phyloP scores from a whole-genome alignment of 1,140 invertebrate species.

The Caerostris extrusa region DNA sequence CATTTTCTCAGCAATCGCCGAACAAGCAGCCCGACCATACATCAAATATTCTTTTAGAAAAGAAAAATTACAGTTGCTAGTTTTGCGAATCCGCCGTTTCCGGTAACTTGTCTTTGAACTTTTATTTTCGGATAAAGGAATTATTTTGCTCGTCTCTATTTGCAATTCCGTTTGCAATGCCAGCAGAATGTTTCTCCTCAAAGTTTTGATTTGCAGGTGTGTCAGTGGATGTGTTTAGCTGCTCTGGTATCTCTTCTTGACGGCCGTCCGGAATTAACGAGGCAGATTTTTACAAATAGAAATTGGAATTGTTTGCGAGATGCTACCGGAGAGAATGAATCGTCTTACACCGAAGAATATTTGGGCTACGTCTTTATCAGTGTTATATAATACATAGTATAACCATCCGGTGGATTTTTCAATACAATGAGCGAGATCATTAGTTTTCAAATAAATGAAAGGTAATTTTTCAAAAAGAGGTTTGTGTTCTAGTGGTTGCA shows the following conservation, averaged over 20 bases:
- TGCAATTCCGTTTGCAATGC: neutral
- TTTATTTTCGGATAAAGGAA: neutral
- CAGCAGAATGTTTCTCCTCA: neutral
- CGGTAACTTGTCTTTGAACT: neutral
- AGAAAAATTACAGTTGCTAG: constrained; percentile 29
- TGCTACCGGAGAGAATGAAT: neutral
- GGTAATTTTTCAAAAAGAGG: too few species aligned
- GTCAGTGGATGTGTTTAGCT: neutral
- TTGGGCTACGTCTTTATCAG: neutral
- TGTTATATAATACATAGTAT: too few species aligned
- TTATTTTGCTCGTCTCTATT: neutral
- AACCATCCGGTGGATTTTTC: too few species aligned
- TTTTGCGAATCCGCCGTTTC: neutral
- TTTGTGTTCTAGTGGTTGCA: too few species aligned
- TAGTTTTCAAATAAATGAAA: neutral
- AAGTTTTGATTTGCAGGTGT: neutral
- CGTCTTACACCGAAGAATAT: neutral
- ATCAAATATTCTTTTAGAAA: constrained; percentile 25
- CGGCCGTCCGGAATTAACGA: neutral
- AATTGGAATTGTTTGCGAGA: neutral
- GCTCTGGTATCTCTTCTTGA: neutral
- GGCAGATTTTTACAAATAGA: neutral
- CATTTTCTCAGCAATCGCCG: neutral
- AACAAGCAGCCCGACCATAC: constrained; percentile 4
- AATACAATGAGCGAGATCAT: neutral